Percentiles rank a stretch among this genome's conserved stretches.
Evolutionary conservation across 1,140 invertebrate species (phyloP).

Genomic region (Elysia chlorotica): DNA sequence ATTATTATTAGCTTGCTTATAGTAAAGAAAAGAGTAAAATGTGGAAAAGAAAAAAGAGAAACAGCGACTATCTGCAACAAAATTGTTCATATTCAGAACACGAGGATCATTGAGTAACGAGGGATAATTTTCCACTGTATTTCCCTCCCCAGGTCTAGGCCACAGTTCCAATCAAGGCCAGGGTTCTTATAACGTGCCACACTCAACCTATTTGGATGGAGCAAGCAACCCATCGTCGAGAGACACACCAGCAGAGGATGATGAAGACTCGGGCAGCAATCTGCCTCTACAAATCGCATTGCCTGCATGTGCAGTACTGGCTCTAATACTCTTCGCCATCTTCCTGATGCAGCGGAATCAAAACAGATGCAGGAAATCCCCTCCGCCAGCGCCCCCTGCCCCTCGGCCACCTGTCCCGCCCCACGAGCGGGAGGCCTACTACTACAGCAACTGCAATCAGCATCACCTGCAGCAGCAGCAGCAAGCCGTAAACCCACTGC

Average conservation of each 20-base stretch:
- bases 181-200: neutral
- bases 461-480: conserved; percentile 33
- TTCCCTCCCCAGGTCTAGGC: neutral
- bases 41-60: too few relatives aligned
- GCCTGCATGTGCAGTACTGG: conserved; percentile 36
- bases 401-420: conserved; percentile 47
- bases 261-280: conserved; percentile 25
- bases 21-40: too few relatives aligned
- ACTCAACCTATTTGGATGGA: neutral
- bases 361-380: conserved; percentile 20
- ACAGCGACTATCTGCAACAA: too few relatives aligned
- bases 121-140: neutral
- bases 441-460: conserved; percentile 25
- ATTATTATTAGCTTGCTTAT: too few relatives aligned
- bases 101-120: too few relatives aligned
- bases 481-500: conserved; percentile 24
- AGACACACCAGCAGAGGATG: neutral
- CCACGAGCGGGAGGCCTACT: conserved; percentile 42
- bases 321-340: conserved; percentile 41
- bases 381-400: conserved; percentile 12
- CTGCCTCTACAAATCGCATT: conserved; percentile 49
- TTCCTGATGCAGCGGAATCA: conserved; percentile 39
- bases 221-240: neutral
- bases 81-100: too few relatives aligned
- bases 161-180: neutral